phyloP scores from a whole-genome alignment of 2,888 invertebrate species.

The Drosophila peninsularis region DNA sequence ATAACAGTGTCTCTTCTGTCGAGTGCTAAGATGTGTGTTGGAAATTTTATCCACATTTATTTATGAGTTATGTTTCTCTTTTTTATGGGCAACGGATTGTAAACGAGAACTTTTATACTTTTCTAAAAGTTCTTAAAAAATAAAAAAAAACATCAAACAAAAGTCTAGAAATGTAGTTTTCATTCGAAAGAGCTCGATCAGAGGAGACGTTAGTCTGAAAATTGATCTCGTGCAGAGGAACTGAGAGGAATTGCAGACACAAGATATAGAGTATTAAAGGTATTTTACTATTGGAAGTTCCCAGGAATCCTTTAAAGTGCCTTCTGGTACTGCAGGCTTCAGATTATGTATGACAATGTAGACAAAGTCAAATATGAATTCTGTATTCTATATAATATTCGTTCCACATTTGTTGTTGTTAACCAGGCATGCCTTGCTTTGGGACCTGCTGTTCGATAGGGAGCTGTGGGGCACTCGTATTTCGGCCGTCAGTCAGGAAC shows the following conservation, averaged over 20 bases:
- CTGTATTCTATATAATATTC: no score
- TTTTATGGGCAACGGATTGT: neutral
- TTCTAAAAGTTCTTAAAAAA: neutral
- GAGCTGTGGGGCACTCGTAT: neutral
- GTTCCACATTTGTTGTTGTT: neutral
- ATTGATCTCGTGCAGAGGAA: no score
- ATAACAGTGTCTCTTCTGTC: neutral
- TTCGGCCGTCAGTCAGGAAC: constrained; percentile 1
- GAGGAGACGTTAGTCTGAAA: no score
- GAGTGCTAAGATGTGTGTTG: neutral
- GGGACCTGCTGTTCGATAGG: neutral
- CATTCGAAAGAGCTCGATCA: no score
- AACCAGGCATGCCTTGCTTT: neutral
- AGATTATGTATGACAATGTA: no score
- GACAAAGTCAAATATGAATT: no score
- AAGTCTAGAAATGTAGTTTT: no score
- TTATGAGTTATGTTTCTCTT: neutral
- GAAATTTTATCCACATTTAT: neutral
- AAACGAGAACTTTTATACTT: neutral
- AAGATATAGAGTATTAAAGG: no score
- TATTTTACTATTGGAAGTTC: no score
- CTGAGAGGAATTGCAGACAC: no score
- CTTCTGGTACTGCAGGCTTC: no score
- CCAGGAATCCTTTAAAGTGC: no score
- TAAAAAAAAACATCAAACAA: neutral